These are phyloP conservation scores for Arctopsyche grandis DNA, from an alignment of 1,140 invertebrate species.

Conservation along the genomic window DNA sequence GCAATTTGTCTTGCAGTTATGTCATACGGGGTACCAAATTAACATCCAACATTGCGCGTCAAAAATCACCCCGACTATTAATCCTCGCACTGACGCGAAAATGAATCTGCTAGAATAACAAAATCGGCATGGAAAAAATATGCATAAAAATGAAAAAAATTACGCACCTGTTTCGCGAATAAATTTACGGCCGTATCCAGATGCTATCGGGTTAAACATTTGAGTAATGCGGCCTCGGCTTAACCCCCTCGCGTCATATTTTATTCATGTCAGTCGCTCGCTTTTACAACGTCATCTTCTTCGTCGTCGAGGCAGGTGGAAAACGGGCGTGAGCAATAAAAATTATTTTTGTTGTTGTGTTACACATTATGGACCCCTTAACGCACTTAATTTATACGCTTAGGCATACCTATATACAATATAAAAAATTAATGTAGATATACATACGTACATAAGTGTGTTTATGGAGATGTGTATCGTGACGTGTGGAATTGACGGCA, in stretches of 20 bases:
- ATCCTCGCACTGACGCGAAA: too few relatives aligned
- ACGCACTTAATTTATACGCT: too few relatives aligned
- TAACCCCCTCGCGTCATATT: slow-evolving; percentile 28
- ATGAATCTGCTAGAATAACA: too few relatives aligned
- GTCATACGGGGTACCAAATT: neutral
- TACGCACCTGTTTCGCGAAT: slow-evolving; percentile 45
- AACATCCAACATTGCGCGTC: too few relatives aligned
- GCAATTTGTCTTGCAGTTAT: slow-evolving; percentile 47
- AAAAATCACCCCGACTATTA: too few relatives aligned
- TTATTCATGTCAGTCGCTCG: slow-evolving; percentile 7
- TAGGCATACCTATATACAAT: too few relatives aligned
- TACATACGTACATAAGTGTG: too few relatives aligned
- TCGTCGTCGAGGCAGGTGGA: neutral
- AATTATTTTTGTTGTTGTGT: neutral
- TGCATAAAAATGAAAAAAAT: neutral
- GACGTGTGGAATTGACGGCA: too few relatives aligned
- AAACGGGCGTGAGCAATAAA: neutral
- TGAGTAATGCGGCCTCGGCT: slow-evolving; percentile 44
- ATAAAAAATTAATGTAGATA: too few relatives aligned
- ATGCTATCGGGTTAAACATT: slow-evolving; percentile 50
- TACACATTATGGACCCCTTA: neutral
- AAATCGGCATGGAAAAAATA: too few relatives aligned
- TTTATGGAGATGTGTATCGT: too few relatives aligned
- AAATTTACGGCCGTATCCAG: slow-evolving; percentile 38
- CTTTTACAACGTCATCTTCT: too few relatives aligned